Base-by-base conservation (phyloP, 2,888 invertebrate genomes). In the Acleris cristana region DNA sequence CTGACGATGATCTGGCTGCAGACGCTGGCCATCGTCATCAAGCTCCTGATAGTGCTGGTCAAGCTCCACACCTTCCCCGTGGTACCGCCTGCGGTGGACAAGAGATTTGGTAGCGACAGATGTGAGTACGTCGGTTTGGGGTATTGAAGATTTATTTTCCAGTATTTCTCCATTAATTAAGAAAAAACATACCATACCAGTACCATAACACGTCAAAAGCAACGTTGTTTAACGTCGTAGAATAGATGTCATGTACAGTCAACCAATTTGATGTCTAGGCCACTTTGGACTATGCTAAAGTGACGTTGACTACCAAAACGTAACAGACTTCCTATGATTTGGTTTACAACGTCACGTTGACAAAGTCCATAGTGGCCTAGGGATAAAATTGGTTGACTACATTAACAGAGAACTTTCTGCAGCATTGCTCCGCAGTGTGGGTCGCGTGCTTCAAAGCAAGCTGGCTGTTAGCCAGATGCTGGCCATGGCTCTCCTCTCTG, bases 361-460 rank as follows among this genome's bases (percentile, higher is more conserved):
- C 23, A 23, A 23, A 23, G 23, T 23, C 23, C 23, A 23, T 23
- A 3, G 23, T 23, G 23, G 23, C 23, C 23, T 23, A 23, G 3
- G 23, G 3, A 23, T 23, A 2, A 23, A 23, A 23, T 23, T 23
- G 23, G 23, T 23, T 2, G 6, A 26, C 6, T 26, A 26, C 2
- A 7, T 8, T 26, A 26, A 26, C 26, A 26, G 26, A 26, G 26
- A 2, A 1, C 7, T 26, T 26, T 45, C 23, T 66, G 6, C 40
- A 67, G 67, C 57, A 23, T 18, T 67, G 0, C 40, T 67, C 54
- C 58, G 53, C 30, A 67, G 67, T 54, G 4, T 63, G 19, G n/a
- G 53, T 23, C 62, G 62, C 0, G 67, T 67, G 16, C 58, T 67
- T 2, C n/a, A 62, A 12, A 63, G 14, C 26, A 19, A 19, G 7